Conservation (phyloP, 2,113 vertebrate species). For the Bubo blakistoni region DNA sequence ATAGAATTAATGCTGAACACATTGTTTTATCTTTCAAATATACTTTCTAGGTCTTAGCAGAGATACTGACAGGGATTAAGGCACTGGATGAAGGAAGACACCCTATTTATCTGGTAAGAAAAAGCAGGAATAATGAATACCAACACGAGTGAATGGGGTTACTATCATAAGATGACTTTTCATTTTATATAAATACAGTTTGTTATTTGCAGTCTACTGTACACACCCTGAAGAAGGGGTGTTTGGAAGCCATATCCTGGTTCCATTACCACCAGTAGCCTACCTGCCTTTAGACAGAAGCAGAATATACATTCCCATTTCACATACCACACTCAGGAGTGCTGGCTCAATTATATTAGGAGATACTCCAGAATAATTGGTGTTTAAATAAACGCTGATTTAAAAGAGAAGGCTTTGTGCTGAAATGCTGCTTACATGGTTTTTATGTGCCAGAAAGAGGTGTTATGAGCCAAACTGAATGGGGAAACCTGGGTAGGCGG, state of each 20-base stretch:
- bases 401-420: background rate
- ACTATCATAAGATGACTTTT: background rate
- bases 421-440: background rate
- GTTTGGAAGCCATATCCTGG: background rate
- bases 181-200: background rate
- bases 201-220: background rate
- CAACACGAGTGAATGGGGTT: background rate
- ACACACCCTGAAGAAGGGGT: background rate
- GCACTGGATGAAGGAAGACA: constrained; percentile 68
- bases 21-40: background rate
- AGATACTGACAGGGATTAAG: constrained; percentile 73
- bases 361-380: background rate
- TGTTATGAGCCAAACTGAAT: background rate
- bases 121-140: background rate
- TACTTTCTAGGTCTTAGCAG: constrained; percentile 73
- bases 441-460: background rate
- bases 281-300: background rate
- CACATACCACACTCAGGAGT: background rate
- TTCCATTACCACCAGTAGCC: background rate
- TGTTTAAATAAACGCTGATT: background rate
- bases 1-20: background rate
- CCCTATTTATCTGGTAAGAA: constrained; percentile 74
- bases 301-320: background rate
- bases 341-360: background rate
- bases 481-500: background rate